These are phyloP conservation scores for Xenus cinereus DNA, from an alignment of 2,113 vertebrate genomes.

Conservation along the genomic window DNA sequence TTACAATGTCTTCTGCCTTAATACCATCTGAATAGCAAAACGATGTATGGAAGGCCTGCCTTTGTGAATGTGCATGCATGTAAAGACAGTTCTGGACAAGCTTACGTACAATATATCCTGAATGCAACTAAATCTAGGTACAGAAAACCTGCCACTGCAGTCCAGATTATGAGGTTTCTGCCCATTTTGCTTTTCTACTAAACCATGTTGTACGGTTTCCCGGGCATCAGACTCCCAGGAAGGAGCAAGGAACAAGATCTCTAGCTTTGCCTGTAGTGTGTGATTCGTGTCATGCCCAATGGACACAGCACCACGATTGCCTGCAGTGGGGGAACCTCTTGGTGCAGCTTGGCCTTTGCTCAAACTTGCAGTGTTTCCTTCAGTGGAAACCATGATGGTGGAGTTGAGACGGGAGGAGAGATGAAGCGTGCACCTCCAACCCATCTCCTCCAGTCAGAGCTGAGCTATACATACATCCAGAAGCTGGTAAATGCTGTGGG, in stretches of 20 bases:
- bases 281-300: background rate
- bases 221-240: background rate
- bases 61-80: background rate
- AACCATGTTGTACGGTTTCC: background rate
- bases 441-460: background rate
- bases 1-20: background rate
- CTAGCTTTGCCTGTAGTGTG: too few species aligned
- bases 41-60: background rate
- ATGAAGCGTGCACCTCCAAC: background rate
- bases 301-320: background rate
- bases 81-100: background rate
- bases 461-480: background rate
- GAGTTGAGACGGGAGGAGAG: background rate
- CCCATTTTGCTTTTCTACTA: background rate
- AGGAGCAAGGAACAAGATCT: background rate
- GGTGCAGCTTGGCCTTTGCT: background rate
- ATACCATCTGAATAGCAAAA: background rate
- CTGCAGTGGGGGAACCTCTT: background rate
- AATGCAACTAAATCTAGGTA: background rate
- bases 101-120: background rate
- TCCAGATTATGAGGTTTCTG: background rate
- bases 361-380: background rate
- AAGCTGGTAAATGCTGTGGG: background rate
- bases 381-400: background rate
- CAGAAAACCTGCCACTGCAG: background rate